Base-by-base conservation (phyloP, 2,797 vertebrate genomes). In the Enteromius anoplus region DNA sequence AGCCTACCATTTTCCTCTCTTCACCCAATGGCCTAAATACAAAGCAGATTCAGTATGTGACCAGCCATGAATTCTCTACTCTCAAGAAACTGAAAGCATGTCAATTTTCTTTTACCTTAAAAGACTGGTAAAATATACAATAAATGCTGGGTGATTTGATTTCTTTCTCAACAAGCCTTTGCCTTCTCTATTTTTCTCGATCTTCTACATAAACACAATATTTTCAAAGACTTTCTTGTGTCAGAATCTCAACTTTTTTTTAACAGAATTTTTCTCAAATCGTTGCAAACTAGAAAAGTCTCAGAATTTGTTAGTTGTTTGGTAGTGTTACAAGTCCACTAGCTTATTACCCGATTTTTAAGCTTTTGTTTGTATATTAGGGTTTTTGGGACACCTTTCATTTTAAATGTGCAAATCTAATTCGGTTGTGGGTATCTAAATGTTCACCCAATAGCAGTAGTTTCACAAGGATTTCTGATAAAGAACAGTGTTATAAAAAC, bases 181-280 rank as follows among this genome's bases (percentile, higher is more conserved):
- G 42, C 42, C 64, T 42, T 66, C 23, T 69, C n/a, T 32, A 8
- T 37, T 47, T 3, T 19, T 60, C 29, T 53, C 1, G 53, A 58
- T 60, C 12, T 49, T 69, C 40, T n/a, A 42, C 47, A 71, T 66
- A 47, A 55, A 82, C 71, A 14, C n/a, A 72, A 82, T 64, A 80
- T 82, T 84, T 78, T 73, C 85, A 85, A 89, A 88, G 79, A 84
- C 7, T 85, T 91, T 89, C 87, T 87, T 86, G 84, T 87, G 51
- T 53, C 40, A 29, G 69, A 40, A 80, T 83, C 10, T 45, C 45
- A 5, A 51, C 53, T 37, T 5, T 1, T 23, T 60, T 71, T 80
- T 17, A 80, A 42, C 71, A 55, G 2, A 32, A 40, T 23, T 45
- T 12, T 32, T 47, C 42, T 37, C 19, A 76, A 66, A 68, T 55